Percentiles rank a stretch among this genome's conserved stretches.
phyloP scores from a whole-genome alignment of 2,888 invertebrate genomes.

The Ischnus inquisitorius region DNA sequence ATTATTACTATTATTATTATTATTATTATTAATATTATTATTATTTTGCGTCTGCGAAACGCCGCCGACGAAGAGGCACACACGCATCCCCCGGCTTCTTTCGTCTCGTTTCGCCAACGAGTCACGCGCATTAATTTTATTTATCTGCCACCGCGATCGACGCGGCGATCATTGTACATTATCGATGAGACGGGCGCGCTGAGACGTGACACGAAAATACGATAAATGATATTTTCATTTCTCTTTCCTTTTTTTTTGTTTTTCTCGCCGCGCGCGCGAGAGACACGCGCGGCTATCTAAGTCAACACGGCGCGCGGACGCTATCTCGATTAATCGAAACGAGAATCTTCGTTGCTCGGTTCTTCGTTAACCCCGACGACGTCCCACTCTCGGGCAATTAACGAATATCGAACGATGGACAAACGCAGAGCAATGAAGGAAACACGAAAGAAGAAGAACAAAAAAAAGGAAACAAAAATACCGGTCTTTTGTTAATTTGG shows the following conservation, averaged over 20 bases:
- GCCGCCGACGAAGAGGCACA: neutral
- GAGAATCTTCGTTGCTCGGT: neutral
- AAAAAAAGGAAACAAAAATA: conserved; percentile 28
- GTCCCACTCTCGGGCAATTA: conserved; percentile 46
- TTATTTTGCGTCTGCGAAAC: neutral
- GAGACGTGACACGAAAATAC: conserved; percentile 32
- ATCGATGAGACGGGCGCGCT: conserved; percentile 18
- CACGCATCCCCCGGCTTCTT: neutral
- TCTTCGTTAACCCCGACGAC: conserved; percentile 23
- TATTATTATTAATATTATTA: too few species aligned
- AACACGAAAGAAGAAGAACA: neutral
- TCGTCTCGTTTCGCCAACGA: conserved; percentile 1
- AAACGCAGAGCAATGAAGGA: conserved; percentile 5
- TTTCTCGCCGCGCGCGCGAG: conserved; percentile 27
- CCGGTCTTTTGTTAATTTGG: conserved; percentile 75
- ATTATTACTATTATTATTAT: too few species aligned
- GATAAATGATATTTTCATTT: conserved; percentile 21
- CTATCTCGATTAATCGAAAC: conserved; percentile 28
- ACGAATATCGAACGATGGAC: conserved; percentile 40
- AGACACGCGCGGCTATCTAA: conserved; percentile 46
- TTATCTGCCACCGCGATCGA: conserved; percentile 7
- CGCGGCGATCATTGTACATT: conserved; percentile 32
- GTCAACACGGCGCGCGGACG: conserved; percentile 31
- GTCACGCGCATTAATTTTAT: conserved; percentile 27
- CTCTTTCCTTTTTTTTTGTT: conserved; percentile 13